Base-by-base conservation (phyloP, 2,113 vertebrate species). In the Picathartes gymnocephalus region DNA sequence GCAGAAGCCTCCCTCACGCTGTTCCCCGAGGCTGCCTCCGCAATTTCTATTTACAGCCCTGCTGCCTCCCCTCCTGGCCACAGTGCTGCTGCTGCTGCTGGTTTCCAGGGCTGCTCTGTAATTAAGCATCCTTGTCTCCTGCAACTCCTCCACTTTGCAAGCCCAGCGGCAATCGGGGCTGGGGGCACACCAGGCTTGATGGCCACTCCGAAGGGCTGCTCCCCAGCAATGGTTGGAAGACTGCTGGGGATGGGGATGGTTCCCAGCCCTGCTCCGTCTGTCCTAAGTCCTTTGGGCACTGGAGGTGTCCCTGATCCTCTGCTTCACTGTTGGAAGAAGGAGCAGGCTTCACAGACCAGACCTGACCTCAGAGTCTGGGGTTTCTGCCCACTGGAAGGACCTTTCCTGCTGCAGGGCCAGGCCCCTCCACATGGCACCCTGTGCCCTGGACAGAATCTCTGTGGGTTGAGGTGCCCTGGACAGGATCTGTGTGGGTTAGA, bases 41-140 rank as follows among this genome's bases (percentile, higher is more conserved):
- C 95, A 89, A 71, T 97, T 97, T 97, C 96, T 97, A 97, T 97
- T 97, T 98, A 80, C 93, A 96, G 97, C 94, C 90, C 85, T 93
- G 93, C 95, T 96, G 89, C 93, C 95, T 96, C 92, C 94, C 95
- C 96, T 97, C 95, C 91, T 90, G 93, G 91, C 93, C 92, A 90
- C 86, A 88, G 58, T n/a, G 96, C 95, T n/a, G 90, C 92, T 94
- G 94, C 95, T 7, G 92, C 33, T 74, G 91, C 89, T 92, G 90
- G 86, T 96, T 97, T 95, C 94, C 92, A 96, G 95, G 93, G 95
- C 90, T 96, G 80, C 89, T 96, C 94, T 90, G 90, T 86, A 95
- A 97, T 96, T 94, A 96, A 95, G 95, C 95, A 92, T 87, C 74
- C 83, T 94, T 51, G 77, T 92, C 80, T 97, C 88, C 92, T 88